Percentiles rank a stretch among this genome's conserved stretches.
Conservation (phyloP, 2,113 vertebrate species). For the Daubentonia madagascariensis region DNA sequence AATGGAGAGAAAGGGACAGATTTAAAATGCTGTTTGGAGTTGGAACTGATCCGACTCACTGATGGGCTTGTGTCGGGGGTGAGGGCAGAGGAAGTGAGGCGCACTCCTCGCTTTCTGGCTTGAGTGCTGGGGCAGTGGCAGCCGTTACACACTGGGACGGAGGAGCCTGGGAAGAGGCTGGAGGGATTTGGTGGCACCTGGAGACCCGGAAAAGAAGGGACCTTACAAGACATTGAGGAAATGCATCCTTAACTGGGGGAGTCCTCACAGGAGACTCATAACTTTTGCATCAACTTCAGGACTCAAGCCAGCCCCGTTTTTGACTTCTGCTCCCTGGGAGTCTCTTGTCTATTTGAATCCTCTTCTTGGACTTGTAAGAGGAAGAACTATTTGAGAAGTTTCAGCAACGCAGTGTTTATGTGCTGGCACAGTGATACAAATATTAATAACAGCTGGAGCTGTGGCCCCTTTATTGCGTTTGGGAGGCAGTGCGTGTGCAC, state of each 20-base stretch:
- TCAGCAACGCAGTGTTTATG: accelerated
- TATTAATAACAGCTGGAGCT: accelerated
- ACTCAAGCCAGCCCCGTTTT: neutral
- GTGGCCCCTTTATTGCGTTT: too few species aligned
- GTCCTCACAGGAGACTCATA: accelerated
- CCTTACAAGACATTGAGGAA: accelerated
- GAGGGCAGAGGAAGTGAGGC: neutral
- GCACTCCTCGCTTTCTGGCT: accelerated
- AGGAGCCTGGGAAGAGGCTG: too few species aligned
- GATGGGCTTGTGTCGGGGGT: too few species aligned
- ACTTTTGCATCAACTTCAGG: neutral
- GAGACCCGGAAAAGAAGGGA: neutral
- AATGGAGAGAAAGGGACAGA: neutral
- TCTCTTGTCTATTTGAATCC: too few species aligned
- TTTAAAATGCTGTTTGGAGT: accelerated
- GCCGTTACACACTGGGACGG: neutral
- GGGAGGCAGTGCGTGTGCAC: neutral
- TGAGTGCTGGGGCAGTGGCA: neutral
- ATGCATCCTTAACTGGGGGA: accelerated
- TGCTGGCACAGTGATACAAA: accelerated
- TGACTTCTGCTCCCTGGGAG: neutral
- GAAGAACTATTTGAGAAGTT: neutral
- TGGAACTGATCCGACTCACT: neutral
- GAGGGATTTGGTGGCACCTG: neutral
- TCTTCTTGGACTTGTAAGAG: neutral